Conservation (phyloP, 2,797 vertebrate genomes). For the Amazonetta brasiliensis region DNA sequence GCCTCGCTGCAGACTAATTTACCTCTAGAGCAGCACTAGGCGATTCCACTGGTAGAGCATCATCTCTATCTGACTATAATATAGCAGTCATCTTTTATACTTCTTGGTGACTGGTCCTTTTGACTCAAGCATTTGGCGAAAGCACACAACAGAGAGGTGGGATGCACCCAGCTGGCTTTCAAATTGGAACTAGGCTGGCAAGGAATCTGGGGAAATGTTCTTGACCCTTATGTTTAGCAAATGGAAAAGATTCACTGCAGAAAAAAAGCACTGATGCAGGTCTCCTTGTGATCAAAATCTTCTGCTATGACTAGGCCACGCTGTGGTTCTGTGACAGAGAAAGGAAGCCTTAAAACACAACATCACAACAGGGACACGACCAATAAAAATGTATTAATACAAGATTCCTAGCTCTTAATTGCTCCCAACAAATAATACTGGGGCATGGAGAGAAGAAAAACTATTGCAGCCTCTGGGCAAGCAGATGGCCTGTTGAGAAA, state of each 20-base stretch:
- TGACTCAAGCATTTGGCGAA: neutral
- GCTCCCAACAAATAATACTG: neutral
- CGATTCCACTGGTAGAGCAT: neutral
- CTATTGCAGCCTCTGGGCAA: constrained; percentile 25
- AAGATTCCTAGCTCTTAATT: neutral
- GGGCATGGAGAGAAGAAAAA: neutral
- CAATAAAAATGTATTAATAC: neutral
- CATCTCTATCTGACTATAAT: neutral
- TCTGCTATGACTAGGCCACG: neutral
- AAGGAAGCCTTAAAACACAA: neutral
- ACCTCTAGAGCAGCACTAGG: neutral
- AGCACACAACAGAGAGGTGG: neutral
- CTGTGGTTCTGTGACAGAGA: neutral
- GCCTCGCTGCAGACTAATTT: neutral
- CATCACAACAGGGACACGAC: neutral
- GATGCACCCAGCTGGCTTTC: neutral
- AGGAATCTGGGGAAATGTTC: neutral
- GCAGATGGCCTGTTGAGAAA: constrained; percentile 23
- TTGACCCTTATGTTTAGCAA: neutral
- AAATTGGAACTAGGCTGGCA: neutral
- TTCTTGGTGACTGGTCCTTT: neutral
- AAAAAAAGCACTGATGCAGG: neutral
- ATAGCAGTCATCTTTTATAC: neutral
- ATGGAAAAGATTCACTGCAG: neutral
- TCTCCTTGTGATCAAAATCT: neutral